Base-by-base conservation (phyloP, 2,797 vertebrate species). In the Hoplostethus atlanticus region DNA sequence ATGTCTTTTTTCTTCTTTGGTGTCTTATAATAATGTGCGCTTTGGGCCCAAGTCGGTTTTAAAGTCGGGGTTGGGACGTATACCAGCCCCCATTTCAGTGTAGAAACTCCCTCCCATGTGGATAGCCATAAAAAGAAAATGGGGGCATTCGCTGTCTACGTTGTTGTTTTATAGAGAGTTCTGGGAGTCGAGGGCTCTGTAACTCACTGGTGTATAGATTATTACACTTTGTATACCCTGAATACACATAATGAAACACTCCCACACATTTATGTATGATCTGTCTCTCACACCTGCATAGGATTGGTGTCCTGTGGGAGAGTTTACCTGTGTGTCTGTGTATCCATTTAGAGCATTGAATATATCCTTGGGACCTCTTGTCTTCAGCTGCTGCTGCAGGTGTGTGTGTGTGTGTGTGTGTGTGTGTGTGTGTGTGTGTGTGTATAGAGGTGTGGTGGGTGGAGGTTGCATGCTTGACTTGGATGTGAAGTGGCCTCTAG, bases 211-310 rank as follows among this genome's bases (percentile, higher is more conserved):
- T 56, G 77, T 77, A 77, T 75, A 83, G 64, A 88, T 86, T 76
- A 81, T 76, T 77, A 17, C 44, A 65, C 28, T 83, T 84, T 84
- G 87, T 81, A 64, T 76, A 83, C 36, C 21, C 50, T 52, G 71
- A 80, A 76, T 66, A n/a, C 76, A 75, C 85, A 82, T 81, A 87
- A 85, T 87, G 83, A 87, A 87, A 87, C 68, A 79, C 77, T 71
- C 30, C 80, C 51, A 64, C 34, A 71, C 44, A 68, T 63, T 69
- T 9, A 71, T 66, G 40, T 46, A 50, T 47, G 50, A 16, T 17
- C 31, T 28, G 47, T 50, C 51, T 16, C 53, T 66, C 46, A 53
- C 57, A 59, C 83, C 77, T 87, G 71, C 48, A 61, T 30, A 10
- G 13, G 53, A 75, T 73, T 67, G 61, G 21, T 59, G 42, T 76